Percentiles rank a stretch among this genome's conserved stretches.
Conservation (phyloP, 2,888 invertebrate species). For the Dusona sp. region DNA sequence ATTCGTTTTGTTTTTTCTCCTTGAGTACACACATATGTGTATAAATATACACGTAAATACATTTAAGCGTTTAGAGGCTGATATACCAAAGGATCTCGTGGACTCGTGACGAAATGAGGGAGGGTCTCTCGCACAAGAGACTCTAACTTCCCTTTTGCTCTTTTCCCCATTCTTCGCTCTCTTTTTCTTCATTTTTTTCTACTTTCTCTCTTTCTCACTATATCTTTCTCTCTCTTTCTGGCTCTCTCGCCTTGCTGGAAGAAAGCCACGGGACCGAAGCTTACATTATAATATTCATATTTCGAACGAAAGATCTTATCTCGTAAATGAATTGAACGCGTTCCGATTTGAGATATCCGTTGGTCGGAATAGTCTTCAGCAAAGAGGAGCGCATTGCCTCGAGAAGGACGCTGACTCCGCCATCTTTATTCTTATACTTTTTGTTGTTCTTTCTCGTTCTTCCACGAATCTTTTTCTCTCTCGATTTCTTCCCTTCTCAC, state of each 20-base stretch:
- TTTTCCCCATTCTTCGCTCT: constrained; percentile 23
- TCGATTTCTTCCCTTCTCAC: constrained; percentile 52
- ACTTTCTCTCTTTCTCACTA: constrained; percentile 20
- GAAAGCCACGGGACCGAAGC: constrained; percentile 72
- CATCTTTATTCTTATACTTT: constrained; percentile 67
- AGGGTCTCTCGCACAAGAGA: constrained; percentile 51
- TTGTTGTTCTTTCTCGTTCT: constrained; percentile 65
- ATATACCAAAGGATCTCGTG: constrained; percentile 34
- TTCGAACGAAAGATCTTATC: constrained; percentile 84
- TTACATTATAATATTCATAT: constrained; percentile 85
- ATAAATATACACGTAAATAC: neutral
- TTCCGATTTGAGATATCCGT: constrained; percentile 82
- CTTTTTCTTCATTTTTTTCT: constrained; percentile 34
- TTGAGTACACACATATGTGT: neutral
- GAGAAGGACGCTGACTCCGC: constrained; percentile 66
- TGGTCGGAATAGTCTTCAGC: constrained; percentile 63
- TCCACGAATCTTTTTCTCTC: constrained; percentile 48
- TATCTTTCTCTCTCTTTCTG: constrained; percentile 15
- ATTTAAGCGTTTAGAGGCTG: constrained; percentile 1
- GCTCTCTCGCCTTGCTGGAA: constrained; percentile 19
- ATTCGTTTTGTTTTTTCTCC: neutral
- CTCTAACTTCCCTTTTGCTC: constrained; percentile 61
- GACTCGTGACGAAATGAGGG: constrained; percentile 65
- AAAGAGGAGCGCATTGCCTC: constrained; percentile 63
- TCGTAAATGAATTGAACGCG: constrained; percentile 84